Percentiles rank a stretch among this genome's conserved stretches.
Evolutionary conservation across 2,888 invertebrate species (phyloP).

Genomic region (Fabriciana adippe): DNA sequence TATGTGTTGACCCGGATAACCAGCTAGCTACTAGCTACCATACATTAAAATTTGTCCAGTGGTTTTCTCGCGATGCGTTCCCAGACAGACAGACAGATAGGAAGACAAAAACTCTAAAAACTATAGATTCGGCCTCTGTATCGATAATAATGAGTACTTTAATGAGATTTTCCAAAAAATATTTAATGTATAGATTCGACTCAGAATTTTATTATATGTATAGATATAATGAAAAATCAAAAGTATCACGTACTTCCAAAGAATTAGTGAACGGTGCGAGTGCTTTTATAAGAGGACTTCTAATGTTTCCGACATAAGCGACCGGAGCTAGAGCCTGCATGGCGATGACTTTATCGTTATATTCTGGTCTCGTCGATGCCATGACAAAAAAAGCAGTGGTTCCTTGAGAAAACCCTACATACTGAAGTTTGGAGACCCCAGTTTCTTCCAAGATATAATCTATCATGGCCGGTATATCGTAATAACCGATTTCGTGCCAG

Average conservation of each 20-base stretch:
- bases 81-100: too few species aligned
- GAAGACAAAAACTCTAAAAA: too few species aligned
- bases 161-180: too few species aligned
- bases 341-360: constrained; percentile 81
- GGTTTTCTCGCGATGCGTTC: too few species aligned
- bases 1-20: too few species aligned
- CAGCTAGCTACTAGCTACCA: too few species aligned
- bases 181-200: too few species aligned
- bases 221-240: background rate
- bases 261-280: constrained; percentile 71
- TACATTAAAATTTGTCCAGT: too few species aligned
- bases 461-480: constrained; percentile 89
- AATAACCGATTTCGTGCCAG: constrained; percentile 89
- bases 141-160: too few species aligned
- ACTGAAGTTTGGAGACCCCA: constrained; percentile 81
- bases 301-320: constrained; percentile 74
- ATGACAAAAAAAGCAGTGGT: constrained; percentile 84
- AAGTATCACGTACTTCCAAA: constrained; percentile 67
- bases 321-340: constrained; percentile 85
- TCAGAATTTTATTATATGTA: too few species aligned
- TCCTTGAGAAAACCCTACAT: constrained; percentile 89
- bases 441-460: constrained; percentile 84
- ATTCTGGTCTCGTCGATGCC: constrained; percentile 80
- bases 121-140: too few species aligned
- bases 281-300: constrained; percentile 73